Base-by-base conservation (phyloP, 1,140 invertebrate genomes). In the Steinernema khuongi region DNA sequence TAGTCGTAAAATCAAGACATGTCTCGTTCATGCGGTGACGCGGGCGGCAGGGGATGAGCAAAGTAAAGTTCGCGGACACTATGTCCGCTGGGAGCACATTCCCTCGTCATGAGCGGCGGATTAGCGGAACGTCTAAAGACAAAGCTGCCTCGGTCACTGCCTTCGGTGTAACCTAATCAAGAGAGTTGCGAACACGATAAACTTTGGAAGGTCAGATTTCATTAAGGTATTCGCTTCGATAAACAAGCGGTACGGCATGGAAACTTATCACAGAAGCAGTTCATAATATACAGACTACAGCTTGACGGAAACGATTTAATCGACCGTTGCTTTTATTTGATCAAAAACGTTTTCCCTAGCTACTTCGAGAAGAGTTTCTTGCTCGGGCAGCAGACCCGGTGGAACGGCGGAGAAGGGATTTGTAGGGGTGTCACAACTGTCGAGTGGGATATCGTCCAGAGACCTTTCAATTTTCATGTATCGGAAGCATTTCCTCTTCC, bases 41-140 rank as follows among this genome's bases (percentile, higher is more conserved):
- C n/a, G n/a, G n/a, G n/a, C n/a, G n/a, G n/a, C n/a, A n/a, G n/a
- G n/a, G n/a, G n/a, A n/a, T n/a, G n/a, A n/a, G n/a, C n/a, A n/a
- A n/a, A n/a, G n/a, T n/a, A n/a, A n/a, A n/a, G n/a, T n/a, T n/a
- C n/a, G n/a, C n/a, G n/a, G n/a, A n/a, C n/a, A n/a, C n/a, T n/a
- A n/a, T n/a, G n/a, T n/a, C n/a, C n/a, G n/a, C n/a, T n/a, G n/a
- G n/a, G n/a, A n/a, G n/a, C n/a, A n/a, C n/a, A n/a, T n/a, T n/a
- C n/a, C n/a, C n/a, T n/a, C n/a, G n/a, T n/a, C n/a, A n/a, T n/a
- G n/a, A n/a, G n/a, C n/a, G n/a, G n/a, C n/a, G 50, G 50, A 60
- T 60, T 60, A 60, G 50, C 50, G 50, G 50, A 14, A 60, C 50
- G 50, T 22, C 50, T 14, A 60, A 22, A 60, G 50, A 22, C 50